Base-by-base conservation (phyloP, 2,113 vertebrate genomes). In the Dicentrarchus labrax region DNA sequence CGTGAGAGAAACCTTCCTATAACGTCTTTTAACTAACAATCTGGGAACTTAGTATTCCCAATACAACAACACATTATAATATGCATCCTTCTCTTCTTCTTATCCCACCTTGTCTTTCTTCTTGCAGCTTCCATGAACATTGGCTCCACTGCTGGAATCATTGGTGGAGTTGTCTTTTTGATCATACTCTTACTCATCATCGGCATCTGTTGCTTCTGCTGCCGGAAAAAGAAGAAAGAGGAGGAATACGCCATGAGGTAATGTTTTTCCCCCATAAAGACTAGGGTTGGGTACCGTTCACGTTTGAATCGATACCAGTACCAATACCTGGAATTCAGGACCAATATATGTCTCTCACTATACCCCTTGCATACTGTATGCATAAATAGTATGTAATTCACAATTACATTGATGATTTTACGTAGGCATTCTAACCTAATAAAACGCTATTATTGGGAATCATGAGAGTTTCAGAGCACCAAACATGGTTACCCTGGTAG, bases 1-100 rank as follows among this genome's bases (percentile, higher is more conserved):
- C 95, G 97, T 98, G 95, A 97, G 97, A 68, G 21, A 47, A 30
- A 56, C 48, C 8, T 57, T 56, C 5, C 39, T 11, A 11, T 45
- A 19, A 39, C 11, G 2, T 1, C 54, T 59, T 54, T 66, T 57
- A 4, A 21, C 36, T 6, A 51, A 62, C 45, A 41, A 16, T 30
- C 22, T 71, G 19, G 19, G 5, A 61, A 47, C 17, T 39, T 8
- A 16, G 11, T 16, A 17, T 51, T 61, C 5, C 3, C n/a, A 45
- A 11, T 30, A 10, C 41, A 69, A 16, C 15, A 51, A 0, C 17
- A 17, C 4, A 19, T 71, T 15, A 3, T 59, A 24, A 64, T 48
- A 8, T 17, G 0, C 8, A 17, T 41, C n/a, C 1, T 11, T 53
- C 9, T 36, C 0, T 59, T 60, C 9, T 72, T 22, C 16, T 36